Base-by-base conservation (phyloP, 1,140 invertebrate species). In the Zelostemma sp. region DNA sequence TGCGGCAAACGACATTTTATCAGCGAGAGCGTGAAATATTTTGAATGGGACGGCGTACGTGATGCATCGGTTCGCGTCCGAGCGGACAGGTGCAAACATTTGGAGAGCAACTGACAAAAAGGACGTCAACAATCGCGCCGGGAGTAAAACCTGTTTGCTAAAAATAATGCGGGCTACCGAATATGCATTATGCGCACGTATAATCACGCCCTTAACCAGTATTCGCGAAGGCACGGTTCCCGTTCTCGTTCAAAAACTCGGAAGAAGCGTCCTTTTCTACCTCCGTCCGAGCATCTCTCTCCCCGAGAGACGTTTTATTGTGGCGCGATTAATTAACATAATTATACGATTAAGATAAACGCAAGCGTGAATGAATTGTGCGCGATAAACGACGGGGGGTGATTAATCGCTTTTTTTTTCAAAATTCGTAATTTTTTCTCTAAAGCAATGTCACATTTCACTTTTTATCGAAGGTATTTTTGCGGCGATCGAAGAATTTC, bases 131-230 rank as follows among this genome's bases (percentile, higher is more conserved):
- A 65, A 57, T 57, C 48, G 45, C 40, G 45, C 45, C 48, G 55
- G 55, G 21, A 47, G 33, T 14, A 67, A 67, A 67, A 67, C 64
- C 64, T 54, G 64, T 67, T 60, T 67, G 64, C 64, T 58, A 55
- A 67, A 67, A 60, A 67, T 56, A 67, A 57, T 49, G 50, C 56
- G 64, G 54, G 56, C 64, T 67, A 67, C 64, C 57, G 57, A 67
- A 60, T 59, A 38, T 54, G 47, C 50, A 43, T 51, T 35, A 43
- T 33, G 41, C 18, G 46, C 41, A 15, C 43, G 45, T 55, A 59
- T 49, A 14, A 60, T 60, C 11, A 16, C 31, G 25, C 55, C 16
- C n/a, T n/a, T 35, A 28, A 6, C 54, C 25, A 19, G 40, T 41
- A 45, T 43, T 46, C 14, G 53, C 15, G 46, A 25, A 33, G 33